Percentiles rank a stretch among this genome's conserved stretches.
These are phyloP conservation scores for Mirounga angustirostris DNA, from an alignment of 2,113 vertebrate species.

Conservation along the genomic window DNA sequence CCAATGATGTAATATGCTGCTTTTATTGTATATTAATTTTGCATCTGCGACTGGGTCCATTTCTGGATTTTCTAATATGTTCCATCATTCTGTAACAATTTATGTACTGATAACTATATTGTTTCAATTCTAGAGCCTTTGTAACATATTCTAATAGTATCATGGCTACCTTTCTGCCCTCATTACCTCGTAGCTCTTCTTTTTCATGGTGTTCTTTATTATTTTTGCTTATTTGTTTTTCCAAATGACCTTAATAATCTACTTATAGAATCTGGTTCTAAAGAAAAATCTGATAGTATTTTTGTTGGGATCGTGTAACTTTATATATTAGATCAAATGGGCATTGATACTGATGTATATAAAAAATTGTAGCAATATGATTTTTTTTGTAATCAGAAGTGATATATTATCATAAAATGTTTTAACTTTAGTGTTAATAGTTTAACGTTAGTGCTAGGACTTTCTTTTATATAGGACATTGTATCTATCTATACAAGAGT, in stretches of 20 bases:
- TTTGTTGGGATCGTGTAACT: not conserved
- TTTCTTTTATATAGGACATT: not conserved
- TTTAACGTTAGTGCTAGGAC: not conserved
- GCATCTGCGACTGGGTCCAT: not conserved
- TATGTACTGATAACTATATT: not conserved
- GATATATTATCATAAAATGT: not conserved
- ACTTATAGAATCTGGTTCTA: not conserved
- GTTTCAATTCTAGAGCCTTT: not conserved
- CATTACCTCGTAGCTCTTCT: not conserved
- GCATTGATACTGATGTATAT: not conserved
- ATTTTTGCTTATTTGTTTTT: not conserved
- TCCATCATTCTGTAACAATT: not conserved
- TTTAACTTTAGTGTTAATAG: not conserved
- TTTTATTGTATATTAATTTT: slow-evolving; percentile 18
- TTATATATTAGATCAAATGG: not conserved
- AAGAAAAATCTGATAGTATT: not conserved
- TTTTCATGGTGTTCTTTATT: not conserved
- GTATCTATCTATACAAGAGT: not conserved
- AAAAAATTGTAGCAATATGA: not conserved
- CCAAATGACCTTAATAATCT: not conserved
- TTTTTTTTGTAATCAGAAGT: slow-evolving; percentile 6
- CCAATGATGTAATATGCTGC: not conserved
- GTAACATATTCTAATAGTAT: not conserved
- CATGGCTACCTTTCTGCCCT: not conserved
- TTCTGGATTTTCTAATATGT: not conserved